These are phyloP conservation scores for Sphenopsis melanotis DNA, from an alignment of 2,797 vertebrate species.

Conservation along the genomic window DNA sequence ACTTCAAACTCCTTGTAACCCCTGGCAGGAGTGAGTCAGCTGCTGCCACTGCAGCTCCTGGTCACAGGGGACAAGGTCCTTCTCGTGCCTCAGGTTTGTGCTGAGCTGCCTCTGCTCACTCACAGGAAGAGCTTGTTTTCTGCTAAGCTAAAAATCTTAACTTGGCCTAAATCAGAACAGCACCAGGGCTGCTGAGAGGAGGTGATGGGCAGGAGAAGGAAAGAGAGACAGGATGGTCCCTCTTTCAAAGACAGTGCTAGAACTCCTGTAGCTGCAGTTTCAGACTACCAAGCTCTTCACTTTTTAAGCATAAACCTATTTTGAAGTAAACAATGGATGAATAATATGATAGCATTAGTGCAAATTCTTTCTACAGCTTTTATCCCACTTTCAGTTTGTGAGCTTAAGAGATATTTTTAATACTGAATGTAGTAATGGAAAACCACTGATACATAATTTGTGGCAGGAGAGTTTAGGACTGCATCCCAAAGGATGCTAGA, in stretches of 20 bases:
- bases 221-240: neutral
- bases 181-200: neutral
- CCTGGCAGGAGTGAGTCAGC: neutral
- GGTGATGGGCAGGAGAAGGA: neutral
- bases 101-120: neutral
- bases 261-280: neutral
- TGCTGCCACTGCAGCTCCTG: neutral
- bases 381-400: slow-evolving; percentile 1
- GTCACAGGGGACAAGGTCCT: neutral
- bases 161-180: neutral
- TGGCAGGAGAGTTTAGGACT: neutral
- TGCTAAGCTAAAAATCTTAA: neutral
- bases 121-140: neutral
- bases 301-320: neutral
- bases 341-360: neutral
- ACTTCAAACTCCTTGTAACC: neutral
- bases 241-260: neutral
- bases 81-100: neutral
- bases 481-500: neutral
- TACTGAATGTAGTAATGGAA: neutral
- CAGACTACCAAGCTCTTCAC: neutral
- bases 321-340: neutral
- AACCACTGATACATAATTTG: slow-evolving; percentile 1
- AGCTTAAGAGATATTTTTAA: neutral
- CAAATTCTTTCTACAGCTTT: neutral